Conservation (phyloP, 1,140 invertebrate genomes). For the Laodelphax striatellus region DNA sequence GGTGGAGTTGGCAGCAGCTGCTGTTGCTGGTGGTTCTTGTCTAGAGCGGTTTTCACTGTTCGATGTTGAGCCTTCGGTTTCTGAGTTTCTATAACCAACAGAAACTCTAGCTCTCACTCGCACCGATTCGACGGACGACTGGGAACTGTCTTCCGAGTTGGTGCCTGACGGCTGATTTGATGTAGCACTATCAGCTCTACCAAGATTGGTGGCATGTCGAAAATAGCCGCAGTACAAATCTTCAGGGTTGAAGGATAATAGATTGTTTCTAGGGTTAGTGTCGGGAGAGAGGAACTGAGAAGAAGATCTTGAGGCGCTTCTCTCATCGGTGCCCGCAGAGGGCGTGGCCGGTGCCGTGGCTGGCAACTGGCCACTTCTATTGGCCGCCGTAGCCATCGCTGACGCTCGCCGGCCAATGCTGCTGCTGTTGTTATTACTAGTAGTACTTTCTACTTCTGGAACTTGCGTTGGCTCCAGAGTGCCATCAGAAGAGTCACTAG, state of each 20-base stretch:
- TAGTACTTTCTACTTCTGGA: no score
- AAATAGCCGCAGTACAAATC: background rate
- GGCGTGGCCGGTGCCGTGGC: no score
- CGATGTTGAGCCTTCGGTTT: background rate
- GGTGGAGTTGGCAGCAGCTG: background rate
- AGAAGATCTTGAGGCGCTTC: conserved; percentile 17
- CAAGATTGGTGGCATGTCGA: background rate
- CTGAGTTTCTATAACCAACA: background rate
- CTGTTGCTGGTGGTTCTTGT: background rate
- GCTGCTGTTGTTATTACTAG: no score
- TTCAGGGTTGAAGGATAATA: background rate
- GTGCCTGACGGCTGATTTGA: background rate
- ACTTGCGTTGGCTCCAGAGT: no score
- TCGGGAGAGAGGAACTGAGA: conserved; percentile 3
- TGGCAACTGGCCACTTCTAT: no score
- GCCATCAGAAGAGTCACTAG: no score
- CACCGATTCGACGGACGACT: background rate
- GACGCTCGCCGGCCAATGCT: no score
- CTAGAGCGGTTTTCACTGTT: background rate
- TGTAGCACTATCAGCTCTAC: conserved; percentile 5
- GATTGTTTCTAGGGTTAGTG: background rate
- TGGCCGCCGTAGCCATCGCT: no score
- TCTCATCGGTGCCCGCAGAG: conserved; percentile 15
- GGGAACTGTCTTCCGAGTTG: conserved; percentile 3
- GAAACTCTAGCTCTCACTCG: background rate